phyloP scores from a whole-genome alignment of 2,888 invertebrate species.

The Aphodius sticticus region DNA sequence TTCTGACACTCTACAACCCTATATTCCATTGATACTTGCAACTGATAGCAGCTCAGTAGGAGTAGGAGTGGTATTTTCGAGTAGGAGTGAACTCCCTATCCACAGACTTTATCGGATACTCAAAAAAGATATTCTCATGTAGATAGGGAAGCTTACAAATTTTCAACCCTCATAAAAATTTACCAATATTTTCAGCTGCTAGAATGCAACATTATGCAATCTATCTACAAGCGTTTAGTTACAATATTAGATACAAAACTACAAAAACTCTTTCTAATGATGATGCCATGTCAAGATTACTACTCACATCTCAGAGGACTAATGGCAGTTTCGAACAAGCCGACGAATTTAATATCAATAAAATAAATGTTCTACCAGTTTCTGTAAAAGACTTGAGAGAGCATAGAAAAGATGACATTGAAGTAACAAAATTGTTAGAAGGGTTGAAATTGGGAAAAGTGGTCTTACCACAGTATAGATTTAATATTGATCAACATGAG shows the following conservation, averaged over 20 bases:
- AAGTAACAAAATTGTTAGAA: slow-evolving; percentile 28
- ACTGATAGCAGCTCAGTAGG: slow-evolving; percentile 47
- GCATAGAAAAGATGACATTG: slow-evolving; percentile 21
- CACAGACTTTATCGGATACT: slow-evolving; percentile 47
- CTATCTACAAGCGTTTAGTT: slow-evolving; percentile 18
- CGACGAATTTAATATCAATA: background rate
- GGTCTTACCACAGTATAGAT: background rate
- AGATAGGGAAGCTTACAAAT: slow-evolving; percentile 32
- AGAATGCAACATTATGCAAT: slow-evolving; percentile 28
- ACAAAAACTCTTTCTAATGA: slow-evolving; percentile 22
- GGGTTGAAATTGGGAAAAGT: slow-evolving; percentile 12
- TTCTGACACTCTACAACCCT: slow-evolving; percentile 47
- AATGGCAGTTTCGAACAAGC: slow-evolving; percentile 4
- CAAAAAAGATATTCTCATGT: slow-evolving; percentile 45
- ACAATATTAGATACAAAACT: slow-evolving; percentile 20
- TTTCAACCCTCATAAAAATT: too few species aligned
- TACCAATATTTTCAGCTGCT: slow-evolving; percentile 23
- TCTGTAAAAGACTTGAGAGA: slow-evolving; percentile 18
- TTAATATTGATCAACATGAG: slow-evolving; percentile 25
- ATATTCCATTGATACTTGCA: slow-evolving; percentile 45
- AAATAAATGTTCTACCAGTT: slow-evolving; percentile 27
- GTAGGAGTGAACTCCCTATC: slow-evolving; percentile 53
- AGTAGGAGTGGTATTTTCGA: slow-evolving; percentile 50
- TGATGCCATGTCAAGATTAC: slow-evolving; percentile 22
- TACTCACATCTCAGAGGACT: background rate